These are phyloP conservation scores for Danionella cerebrum DNA, from an alignment of 2,113 vertebrate genomes.

Conservation along the genomic window DNA sequence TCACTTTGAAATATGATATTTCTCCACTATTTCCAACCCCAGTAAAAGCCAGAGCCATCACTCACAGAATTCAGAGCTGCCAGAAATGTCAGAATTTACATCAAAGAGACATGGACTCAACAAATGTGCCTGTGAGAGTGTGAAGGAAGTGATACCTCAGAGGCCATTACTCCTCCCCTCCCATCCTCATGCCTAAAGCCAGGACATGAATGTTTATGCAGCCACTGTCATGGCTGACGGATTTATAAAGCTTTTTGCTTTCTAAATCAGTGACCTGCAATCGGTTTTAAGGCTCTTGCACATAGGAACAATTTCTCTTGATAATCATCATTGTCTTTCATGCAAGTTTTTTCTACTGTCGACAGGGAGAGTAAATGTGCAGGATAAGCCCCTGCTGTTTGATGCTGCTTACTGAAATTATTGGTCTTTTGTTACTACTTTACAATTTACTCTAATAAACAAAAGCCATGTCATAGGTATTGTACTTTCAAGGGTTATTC, in stretches of 20 bases:
- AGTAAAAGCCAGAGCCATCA: constrained; percentile 30
- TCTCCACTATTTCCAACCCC: constrained; percentile 2
- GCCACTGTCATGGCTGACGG: background rate
- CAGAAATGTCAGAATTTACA: constrained; percentile 67
- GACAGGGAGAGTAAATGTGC: too few species aligned
- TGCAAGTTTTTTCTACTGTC: too few species aligned
- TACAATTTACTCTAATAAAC: too few species aligned
- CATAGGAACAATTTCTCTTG: too few species aligned
- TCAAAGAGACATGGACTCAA: constrained; percentile 34
- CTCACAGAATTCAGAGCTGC: constrained; percentile 42
- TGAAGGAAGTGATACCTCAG: background rate
- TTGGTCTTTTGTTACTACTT: too few species aligned
- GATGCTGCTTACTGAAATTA: too few species aligned
- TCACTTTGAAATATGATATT: background rate
- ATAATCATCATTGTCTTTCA: too few species aligned
- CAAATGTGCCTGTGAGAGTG: constrained; percentile 24
- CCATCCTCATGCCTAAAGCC: background rate
- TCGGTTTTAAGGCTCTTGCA: background rate
- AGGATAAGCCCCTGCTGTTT: too few species aligned
- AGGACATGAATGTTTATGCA: constrained; percentile 15
- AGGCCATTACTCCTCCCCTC: background rate
- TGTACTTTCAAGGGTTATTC: too few species aligned
- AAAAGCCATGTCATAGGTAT: too few species aligned
- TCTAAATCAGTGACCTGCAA: constrained; percentile 3
- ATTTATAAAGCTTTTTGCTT: background rate